Evolutionary conservation across 2,888 invertebrate genomes (phyloP).

Genomic region (Carcina quercana): DNA sequence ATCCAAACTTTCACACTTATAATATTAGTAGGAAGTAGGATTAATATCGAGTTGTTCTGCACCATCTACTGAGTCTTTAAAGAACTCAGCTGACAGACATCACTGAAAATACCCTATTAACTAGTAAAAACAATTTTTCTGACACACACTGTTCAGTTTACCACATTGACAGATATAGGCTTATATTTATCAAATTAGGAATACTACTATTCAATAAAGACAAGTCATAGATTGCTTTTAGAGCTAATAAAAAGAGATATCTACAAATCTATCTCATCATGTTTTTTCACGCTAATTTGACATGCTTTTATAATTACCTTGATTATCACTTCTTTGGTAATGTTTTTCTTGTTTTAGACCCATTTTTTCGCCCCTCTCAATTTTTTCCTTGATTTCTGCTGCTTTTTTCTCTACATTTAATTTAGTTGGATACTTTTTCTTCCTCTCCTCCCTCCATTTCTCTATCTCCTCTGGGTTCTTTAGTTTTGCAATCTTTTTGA

Average conservation of each 20-base stretch:
- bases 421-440: slow-evolving; percentile 84
- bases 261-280: neutral
- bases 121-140: too few species aligned
- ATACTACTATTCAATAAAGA: neutral
- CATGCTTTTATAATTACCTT: slow-evolving; percentile 31
- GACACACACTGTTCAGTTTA: too few species aligned
- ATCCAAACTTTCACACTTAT: too few species aligned
- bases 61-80: too few species aligned
- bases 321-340: slow-evolving; percentile 11
- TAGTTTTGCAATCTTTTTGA: slow-evolving; percentile 82
- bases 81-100: too few species aligned
- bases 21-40: too few species aligned
- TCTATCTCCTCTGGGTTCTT: slow-evolving; percentile 87
- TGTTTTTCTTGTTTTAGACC: slow-evolving; percentile 47
- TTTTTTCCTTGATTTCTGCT: slow-evolving; percentile 77
- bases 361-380: slow-evolving; percentile 84
- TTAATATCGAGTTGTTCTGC: too few species aligned
- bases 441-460: slow-evolving; percentile 89
- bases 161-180: too few species aligned
- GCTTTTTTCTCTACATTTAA: slow-evolving; percentile 78
- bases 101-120: too few species aligned
- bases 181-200: too few species aligned
- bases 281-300: neutral
- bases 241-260: neutral
- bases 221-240: neutral